These are phyloP conservation scores for Lordiphosa mommai DNA, from an alignment of 1,140 invertebrate genomes.

Conservation along the genomic window DNA sequence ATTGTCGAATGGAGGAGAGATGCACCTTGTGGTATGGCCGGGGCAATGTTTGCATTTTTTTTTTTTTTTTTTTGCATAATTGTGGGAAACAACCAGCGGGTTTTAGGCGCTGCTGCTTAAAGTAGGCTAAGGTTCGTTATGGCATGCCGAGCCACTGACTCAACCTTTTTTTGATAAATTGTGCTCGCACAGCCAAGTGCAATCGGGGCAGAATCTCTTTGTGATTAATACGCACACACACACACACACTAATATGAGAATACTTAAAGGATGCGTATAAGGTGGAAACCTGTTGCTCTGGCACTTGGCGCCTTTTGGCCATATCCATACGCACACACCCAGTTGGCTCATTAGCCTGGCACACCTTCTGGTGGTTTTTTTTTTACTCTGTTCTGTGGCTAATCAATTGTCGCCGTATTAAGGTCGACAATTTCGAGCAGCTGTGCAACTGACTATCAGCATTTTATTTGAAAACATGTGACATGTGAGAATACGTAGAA, in stretches of 20 bases:
- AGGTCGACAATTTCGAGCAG: conserved; percentile 25
- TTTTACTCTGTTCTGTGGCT: too few relatives aligned
- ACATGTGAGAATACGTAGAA: conserved; percentile 4
- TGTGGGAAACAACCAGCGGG: conserved; percentile 75
- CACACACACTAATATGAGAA: conserved; percentile 7
- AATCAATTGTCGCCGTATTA: conserved; percentile 71
- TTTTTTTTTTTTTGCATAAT: conserved; percentile 73
- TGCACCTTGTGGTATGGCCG: conserved; percentile 59
- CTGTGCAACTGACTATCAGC: too few relatives aligned
- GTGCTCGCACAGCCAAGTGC: conserved; percentile 56
- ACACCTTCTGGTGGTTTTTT: too few relatives aligned
- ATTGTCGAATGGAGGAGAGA: conserved; percentile 54
- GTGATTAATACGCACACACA: conserved; percentile 53
- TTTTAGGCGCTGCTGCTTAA: conserved; percentile 35
- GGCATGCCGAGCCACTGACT: neutral
- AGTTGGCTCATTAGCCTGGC: conserved; percentile 58
- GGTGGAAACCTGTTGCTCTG: conserved; percentile 40
- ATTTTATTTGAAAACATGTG: neutral
- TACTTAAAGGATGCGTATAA: conserved; percentile 12
- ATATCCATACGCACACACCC: conserved; percentile 16
- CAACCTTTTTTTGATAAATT: conserved; percentile 61
- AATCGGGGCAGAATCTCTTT: conserved; percentile 54
- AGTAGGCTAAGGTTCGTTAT: conserved; percentile 76
- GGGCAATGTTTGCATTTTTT: conserved; percentile 58
- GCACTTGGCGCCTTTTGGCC: conserved; percentile 54